These are phyloP conservation scores for Calypte anna DNA, from an alignment of 2,113 vertebrate species.

Conservation along the genomic window DNA sequence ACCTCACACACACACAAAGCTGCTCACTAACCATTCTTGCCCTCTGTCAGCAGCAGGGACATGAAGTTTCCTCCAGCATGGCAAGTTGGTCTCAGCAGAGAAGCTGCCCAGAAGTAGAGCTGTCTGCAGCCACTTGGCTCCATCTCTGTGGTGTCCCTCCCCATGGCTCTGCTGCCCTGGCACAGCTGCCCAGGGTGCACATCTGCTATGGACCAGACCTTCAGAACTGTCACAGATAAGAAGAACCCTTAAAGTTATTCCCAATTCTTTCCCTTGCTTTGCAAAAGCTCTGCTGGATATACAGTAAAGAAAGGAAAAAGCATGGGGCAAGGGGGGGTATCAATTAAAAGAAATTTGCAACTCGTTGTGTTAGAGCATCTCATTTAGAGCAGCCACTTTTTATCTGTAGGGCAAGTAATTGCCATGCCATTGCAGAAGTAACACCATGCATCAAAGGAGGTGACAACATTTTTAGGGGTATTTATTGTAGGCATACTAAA, in stretches of 20 bases:
- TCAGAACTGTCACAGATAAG: neutral
- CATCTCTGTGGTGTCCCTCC: neutral
- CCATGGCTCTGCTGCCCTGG: neutral
- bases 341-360: conserved; percentile 38
- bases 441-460: neutral
- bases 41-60: neutral
- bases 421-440: neutral
- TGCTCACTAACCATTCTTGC: fast-evolving
- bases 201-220: neutral
- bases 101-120: fast-evolving
- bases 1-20: neutral
- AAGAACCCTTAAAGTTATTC: neutral
- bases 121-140: neutral
- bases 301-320: neutral
- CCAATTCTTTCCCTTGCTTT: neutral
- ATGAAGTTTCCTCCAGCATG: fast-evolving
- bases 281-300: neutral
- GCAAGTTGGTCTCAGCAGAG: neutral
- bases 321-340: neutral
- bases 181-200: neutral
- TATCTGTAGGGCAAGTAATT: conserved; percentile 16
- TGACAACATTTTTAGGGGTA: conserved; percentile 33
- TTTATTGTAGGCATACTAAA: conserved; percentile 41
- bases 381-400: conserved; percentile 24
- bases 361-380: neutral